Base-by-base conservation (phyloP, 2,797 vertebrate species). In the Microctenopoma steveboyesi region DNA sequence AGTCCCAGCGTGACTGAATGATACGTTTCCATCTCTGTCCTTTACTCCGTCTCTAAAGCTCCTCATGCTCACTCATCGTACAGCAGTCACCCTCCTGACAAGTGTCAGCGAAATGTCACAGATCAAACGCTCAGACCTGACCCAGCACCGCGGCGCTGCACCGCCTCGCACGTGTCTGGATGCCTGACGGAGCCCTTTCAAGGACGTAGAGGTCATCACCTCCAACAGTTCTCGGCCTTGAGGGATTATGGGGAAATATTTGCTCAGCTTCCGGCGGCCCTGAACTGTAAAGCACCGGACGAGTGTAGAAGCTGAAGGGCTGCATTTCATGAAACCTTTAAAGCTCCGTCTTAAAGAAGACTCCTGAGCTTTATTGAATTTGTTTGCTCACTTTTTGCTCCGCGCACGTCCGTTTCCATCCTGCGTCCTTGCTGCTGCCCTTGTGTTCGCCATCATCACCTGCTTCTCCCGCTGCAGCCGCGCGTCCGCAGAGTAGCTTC, bases 191-290 rank as follows among this genome's bases (percentile, higher is more conserved):
- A 13, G 45, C 12, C 4, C 3, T 45, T 11, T 22, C 12, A 42
- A n/a, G 16, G 58, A 48, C 4, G 2, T 15, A 51, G 67, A 67
- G 62, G 78, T 69, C 65, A 64, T 43, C 64, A 48, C 40, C 55
- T 28, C 15, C 11, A 0, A 30, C 56, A 14, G 9, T 10, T 18
- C 30, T 5, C 0, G 10, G 18, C 43, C 28, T 16, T 0, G 7
- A 8, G 27, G 39, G 25, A 15, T 35, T 14, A 0, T 0, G 9
- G 6, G 14, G 11, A 48, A 37, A 51, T 46, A 53, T 57, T 25
- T 40, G 30, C 33, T 16, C 8, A n/a, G 16, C 9, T 3, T 4
- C 4, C n/a, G 40, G 49, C 33, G 22, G 30, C 18, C 27, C 7
- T 49, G 5, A 45, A 45, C 33, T 55, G 43, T 50, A 30, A 40